A percentile compares a stretch with the other conserved stretches of the same genome.
These are phyloP conservation scores for Oncorhynchus keta DNA, from an alignment of 2,113 vertebrate genomes.

Conservation along the genomic window DNA sequence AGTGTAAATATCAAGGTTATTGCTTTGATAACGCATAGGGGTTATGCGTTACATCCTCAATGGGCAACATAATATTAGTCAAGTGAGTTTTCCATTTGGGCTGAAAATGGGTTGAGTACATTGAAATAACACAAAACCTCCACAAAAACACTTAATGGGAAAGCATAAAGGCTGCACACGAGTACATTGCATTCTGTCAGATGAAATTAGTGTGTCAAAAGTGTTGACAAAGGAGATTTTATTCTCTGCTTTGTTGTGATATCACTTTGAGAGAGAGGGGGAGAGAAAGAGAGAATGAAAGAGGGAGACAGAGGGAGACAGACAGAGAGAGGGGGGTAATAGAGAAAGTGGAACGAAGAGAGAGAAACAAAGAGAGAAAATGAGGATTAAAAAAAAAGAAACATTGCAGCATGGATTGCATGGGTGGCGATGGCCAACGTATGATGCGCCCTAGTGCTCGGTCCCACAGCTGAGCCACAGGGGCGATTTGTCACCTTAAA, in stretches of 20 bases:
- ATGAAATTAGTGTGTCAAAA: conserved; percentile 20
- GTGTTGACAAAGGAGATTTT: background rate
- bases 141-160: background rate
- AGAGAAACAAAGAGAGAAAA: background rate
- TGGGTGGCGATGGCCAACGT: conserved; percentile 29
- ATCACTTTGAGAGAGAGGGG: background rate
- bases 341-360: background rate
- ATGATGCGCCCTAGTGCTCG: conserved; percentile 10
- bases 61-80: background rate
- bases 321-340: background rate
- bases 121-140: background rate
- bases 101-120: conserved; percentile 9
- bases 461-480: conserved; percentile 37
- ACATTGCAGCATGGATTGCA: conserved; percentile 67
- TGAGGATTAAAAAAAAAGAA: conserved; percentile 21
- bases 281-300: background rate
- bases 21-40: background rate
- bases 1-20: conserved; percentile 16
- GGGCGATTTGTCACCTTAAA: conserved; percentile 68
- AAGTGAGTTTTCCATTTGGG: background rate
- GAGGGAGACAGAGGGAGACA: background rate
- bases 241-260: background rate
- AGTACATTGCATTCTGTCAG: conserved; percentile 15
- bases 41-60: background rate
- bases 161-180: conserved; percentile 10